These are phyloP conservation scores for Drosophila atroscutellata DNA, from an alignment of 2,888 invertebrate species.

Conservation along the genomic window DNA sequence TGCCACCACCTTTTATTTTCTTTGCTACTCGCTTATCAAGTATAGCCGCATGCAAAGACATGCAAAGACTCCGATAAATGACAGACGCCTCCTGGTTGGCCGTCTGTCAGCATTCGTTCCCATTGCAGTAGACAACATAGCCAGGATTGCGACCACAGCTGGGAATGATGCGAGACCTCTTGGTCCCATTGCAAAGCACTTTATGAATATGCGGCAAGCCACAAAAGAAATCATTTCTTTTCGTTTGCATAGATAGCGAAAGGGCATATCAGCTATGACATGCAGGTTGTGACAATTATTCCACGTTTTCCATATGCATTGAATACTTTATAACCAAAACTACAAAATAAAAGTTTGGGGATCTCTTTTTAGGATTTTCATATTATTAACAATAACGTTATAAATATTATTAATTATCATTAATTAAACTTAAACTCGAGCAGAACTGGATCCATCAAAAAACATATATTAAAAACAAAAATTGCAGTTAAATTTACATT, in stretches of 20 bases:
- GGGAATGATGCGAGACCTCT: slow-evolving; percentile 10
- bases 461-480: not conserved
- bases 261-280: not conserved
- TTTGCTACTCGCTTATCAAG: slow-evolving; percentile 62
- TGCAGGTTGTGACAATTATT: not conserved
- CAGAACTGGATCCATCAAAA: not conserved
- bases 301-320: not conserved
- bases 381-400: not conserved
- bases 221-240: slow-evolving; percentile 46
- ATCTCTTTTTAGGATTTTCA: not conserved
- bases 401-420: not conserved
- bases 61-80: slow-evolving; percentile 54
- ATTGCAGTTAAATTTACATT: not conserved
- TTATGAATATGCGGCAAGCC: slow-evolving; percentile 58
- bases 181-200: slow-evolving; percentile 68
- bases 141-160: slow-evolving; percentile 19
- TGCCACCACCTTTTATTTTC: slow-evolving; percentile 12
- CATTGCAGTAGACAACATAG: slow-evolving; percentile 15
- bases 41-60: slow-evolving; percentile 57
- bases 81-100: slow-evolving; percentile 55
- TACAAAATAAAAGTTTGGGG: not conserved
- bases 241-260: slow-evolving; percentile 9
- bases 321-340: not conserved
- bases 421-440: not conserved
- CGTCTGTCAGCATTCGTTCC: slow-evolving; percentile 45